Evolutionary conservation across 2,888 invertebrate species (phyloP).

Genomic region (Priocnemis perturbator): DNA sequence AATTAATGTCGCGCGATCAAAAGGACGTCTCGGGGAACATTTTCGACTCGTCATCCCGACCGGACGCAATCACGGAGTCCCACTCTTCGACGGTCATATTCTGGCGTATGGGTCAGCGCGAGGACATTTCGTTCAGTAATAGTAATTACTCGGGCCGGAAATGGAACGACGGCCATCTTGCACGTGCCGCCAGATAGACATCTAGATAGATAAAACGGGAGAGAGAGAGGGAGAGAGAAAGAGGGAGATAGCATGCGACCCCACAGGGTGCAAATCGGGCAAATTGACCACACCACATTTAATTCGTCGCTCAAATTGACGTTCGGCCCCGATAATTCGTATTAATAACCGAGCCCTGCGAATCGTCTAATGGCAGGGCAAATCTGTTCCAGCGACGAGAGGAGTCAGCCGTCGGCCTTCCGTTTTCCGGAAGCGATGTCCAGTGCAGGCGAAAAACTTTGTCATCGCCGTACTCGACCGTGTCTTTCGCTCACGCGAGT

Average conservation of each 20-base stretch:
- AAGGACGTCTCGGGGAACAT: no score
- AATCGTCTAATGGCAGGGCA: background rate
- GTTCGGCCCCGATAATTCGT: conserved; percentile 14
- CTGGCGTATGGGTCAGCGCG: conserved; percentile 14
- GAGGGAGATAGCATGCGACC: conserved; percentile 7
- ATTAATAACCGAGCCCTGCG: conserved; percentile 26
- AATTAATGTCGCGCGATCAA: no score
- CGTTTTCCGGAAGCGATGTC: no score
- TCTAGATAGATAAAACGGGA: no score
- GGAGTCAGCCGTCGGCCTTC: no score
- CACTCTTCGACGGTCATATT: conserved; percentile 13
- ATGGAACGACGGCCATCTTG: conserved; percentile 56
- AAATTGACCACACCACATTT: conserved; percentile 49
- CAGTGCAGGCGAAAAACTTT: no score
- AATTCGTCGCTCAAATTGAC: conserved; percentile 33
- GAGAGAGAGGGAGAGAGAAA: no score
- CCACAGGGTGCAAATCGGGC: conserved; percentile 40
- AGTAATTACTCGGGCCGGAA: conserved; percentile 59
- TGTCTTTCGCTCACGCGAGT: no score
- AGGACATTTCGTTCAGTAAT: conserved; percentile 44
- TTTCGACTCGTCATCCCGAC: conserved; percentile 11
- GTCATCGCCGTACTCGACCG: no score
- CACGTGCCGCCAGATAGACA: conserved; percentile 4
- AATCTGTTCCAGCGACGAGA: no score
- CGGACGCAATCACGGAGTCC: conserved; percentile 27